A percentile compares a stretch with the other conserved stretches of the same genome.
phyloP scores from a whole-genome alignment of 1,140 invertebrate species.

The Metopolophium dirhodum region DNA sequence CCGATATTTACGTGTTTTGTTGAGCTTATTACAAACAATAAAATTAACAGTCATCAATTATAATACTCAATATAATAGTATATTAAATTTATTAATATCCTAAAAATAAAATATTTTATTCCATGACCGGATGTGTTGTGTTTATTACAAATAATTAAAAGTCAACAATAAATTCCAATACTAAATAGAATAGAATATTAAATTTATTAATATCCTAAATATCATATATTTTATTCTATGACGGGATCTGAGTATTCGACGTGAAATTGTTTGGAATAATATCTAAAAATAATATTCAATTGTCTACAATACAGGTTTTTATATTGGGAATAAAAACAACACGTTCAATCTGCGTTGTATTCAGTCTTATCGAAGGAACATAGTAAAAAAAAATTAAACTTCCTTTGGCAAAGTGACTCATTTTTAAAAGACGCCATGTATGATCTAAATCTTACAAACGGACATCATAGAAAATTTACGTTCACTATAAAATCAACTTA shows the following conservation, averaged over 20 bases:
- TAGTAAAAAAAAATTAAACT: background rate
- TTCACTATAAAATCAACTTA: background rate
- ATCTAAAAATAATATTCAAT: background rate
- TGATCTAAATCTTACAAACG: background rate
- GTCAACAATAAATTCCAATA: background rate
- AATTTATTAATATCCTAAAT: background rate
- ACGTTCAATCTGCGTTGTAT: background rate
- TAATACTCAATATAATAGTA: background rate
- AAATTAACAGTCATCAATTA: background rate
- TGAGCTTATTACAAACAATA: background rate
- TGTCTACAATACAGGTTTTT: background rate
- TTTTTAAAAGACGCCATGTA: background rate
- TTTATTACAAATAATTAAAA: background rate
- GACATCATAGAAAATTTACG: background rate
- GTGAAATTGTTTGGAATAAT: background rate
- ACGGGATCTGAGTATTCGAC: background rate
- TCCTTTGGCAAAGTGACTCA: background rate
- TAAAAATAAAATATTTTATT: background rate
- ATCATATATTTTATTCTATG: background rate
- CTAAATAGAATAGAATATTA: background rate
- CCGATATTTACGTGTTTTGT: background rate
- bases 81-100: background rate
- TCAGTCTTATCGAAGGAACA: background rate
- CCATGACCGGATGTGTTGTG: background rate
- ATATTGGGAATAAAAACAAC: background rate